A percentile compares a stretch with the other conserved stretches of the same genome.
These are phyloP conservation scores for Sitobion miscanthi DNA, from an alignment of 1,140 invertebrate genomes.

Conservation along the genomic window DNA sequence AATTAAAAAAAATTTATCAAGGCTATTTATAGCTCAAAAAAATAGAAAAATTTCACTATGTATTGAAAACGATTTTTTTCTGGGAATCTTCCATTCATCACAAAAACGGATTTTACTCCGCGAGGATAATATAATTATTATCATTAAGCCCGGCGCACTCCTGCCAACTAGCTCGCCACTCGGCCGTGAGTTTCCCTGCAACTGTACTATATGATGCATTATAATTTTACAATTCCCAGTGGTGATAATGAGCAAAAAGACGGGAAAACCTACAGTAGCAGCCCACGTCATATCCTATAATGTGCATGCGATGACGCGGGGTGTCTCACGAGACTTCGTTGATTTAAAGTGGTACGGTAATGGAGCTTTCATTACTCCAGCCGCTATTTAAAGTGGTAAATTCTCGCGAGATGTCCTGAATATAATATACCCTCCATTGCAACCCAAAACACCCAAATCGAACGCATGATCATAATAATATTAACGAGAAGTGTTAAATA, in stretches of 20 bases:
- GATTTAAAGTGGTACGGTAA: conserved; percentile 1
- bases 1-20: too few relatives aligned
- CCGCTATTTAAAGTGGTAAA: background rate
- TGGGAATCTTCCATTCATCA: background rate
- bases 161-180: background rate
- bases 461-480: background rate
- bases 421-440: background rate
- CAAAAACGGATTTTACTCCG: background rate
- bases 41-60: too few relatives aligned
- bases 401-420: background rate
- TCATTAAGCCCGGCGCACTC: background rate
- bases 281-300: background rate
- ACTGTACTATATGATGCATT: background rate
- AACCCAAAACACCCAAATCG: background rate
- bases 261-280: background rate
- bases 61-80: too few relatives aligned
- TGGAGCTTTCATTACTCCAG: background rate
- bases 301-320: background rate
- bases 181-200: background rate
- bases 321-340: background rate
- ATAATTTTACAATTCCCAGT: background rate
- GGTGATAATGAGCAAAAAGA: background rate
- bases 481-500: background rate
- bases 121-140: background rate
- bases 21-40: too few relatives aligned